Base-by-base conservation (phyloP, 2,888 invertebrate genomes). In the Pristionchus japonicus region DNA sequence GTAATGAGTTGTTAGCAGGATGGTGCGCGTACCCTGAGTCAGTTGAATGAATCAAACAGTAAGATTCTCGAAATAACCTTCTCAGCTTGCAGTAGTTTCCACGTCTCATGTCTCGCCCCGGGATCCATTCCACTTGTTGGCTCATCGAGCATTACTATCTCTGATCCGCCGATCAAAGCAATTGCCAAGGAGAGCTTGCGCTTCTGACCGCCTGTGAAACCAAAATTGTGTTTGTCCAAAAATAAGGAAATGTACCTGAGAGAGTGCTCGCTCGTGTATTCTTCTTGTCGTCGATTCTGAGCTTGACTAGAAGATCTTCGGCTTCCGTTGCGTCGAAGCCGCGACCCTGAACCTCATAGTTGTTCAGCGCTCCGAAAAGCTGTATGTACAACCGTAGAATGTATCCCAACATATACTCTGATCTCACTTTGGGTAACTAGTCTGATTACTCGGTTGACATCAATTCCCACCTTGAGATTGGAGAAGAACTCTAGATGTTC, bases 401-500 rank as follows among this genome's bases (percentile, higher is more conserved):
- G n/a, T n/a, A n/a, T n/a, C n/a, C n/a, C n/a, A n/a, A n/a, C n/a
- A n/a, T n/a, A n/a, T n/a, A n/a, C n/a, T n/a, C n/a, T n/a, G n/a
- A n/a, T n/a, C n/a, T n/a, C n/a, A n/a, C n/a, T n/a, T n/a, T n/a
- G n/a, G n/a, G n/a, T n/a, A n/a, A n/a, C n/a, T n/a, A n/a, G n/a
- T n/a, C n/a, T n/a, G n/a, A n/a, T n/a, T n/a, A n/a, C n/a, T n/a
- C n/a, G n/a, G n/a, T n/a, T n/a, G n/a, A n/a, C n/a, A n/a, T n/a
- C n/a, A n/a, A n/a, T 67, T 67, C n/a, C 17, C 2, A 70, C 86
- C 86, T 86, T 86, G 27, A 86, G 86, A 9, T 96, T 96, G 77
- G 97, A 96, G 93, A 97, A 97, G 95, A 97, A 97, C 89, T 96
- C 96, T 49, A 97, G 95, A 94, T 97, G 97, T 95, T 97, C 97